Evolutionary conservation across 2,888 invertebrate genomes (phyloP), one percentile per base, ranked within the genome.

Genomic region (Thecocarcelia acutangulata): DNA sequence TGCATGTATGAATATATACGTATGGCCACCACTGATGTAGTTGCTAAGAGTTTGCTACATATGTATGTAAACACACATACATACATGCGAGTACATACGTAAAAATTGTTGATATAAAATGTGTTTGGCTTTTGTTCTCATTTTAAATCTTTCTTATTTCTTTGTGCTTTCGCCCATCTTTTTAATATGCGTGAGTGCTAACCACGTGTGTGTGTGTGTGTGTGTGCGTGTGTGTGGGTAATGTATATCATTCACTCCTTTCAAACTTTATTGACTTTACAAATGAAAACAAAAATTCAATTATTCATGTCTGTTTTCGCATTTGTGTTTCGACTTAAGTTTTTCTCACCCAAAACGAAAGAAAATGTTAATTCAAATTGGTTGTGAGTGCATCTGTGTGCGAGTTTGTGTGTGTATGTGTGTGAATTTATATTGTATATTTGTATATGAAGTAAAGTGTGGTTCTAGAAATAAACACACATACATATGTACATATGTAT

Each of bases 211-310:
- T 52, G 12, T 6, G 6, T 13, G 17, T 0, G 15, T 42, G 15
- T 50, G 9, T 33, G 33, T 9, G 8, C 33, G 9, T 24, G 11
- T 40, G 8, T 33, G 8, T 42, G 0, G 48, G 6, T 44, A n/a
- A 6, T 68, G 11, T 52, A 6, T 61, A 70, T 6, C 4, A 15
- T 46, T 42, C 8, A 13, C 19, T 46, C 48, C 48, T 54, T 50
- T 66, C 52, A 56, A 40, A 66, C 24, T 19, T 56, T 72, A 72
- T 72, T 64, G 81, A 75, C 70, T 75, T 75, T 72, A 54, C 66
- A 83, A 76, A 79, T 79, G 79, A 83, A 79, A 79, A 75, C 58
- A 68, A 68, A 72, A 83, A 75, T 72, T 83, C 75, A 75, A 72
- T 79, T 79, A 79, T 79, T 70, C 61, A 79, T 72, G 59, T 42